Conservation (phyloP, 2,888 invertebrate genomes). For the Napeogenes sylphis region DNA sequence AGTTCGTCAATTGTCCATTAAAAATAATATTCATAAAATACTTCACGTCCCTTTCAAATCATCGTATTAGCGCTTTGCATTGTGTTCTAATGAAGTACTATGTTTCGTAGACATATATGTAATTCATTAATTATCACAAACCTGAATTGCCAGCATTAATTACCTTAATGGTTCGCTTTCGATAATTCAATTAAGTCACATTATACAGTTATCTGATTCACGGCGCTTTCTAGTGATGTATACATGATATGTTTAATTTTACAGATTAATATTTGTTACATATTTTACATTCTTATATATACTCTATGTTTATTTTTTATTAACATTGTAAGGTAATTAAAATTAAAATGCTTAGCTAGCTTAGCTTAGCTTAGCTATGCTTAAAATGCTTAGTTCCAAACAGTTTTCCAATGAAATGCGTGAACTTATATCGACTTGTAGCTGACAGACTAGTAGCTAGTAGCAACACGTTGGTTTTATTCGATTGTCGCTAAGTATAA, state of each 20-base stretch:
- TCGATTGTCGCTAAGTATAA: too few relatives aligned
- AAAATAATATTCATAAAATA: too few relatives aligned
- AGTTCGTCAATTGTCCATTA: too few relatives aligned
- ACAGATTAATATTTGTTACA: neutral
- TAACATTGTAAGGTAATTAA: too few relatives aligned
- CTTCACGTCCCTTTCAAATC: neutral
- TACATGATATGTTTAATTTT: neutral
- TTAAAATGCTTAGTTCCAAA: too few relatives aligned
- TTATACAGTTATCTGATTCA: conserved; percentile 4
- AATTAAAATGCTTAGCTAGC: too few relatives aligned
- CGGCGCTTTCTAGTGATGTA: neutral
- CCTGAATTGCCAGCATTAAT: neutral
- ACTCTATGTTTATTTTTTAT: too few relatives aligned
- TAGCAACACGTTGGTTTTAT: too few relatives aligned
- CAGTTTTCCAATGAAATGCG: too few relatives aligned
- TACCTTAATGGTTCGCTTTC: neutral
- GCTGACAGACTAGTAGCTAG: too few relatives aligned
- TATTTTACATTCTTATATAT: neutral
- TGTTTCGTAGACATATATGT: neutral
- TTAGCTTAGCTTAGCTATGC: too few relatives aligned
- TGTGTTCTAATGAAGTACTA: neutral
- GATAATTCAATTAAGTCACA: conserved; percentile 2
- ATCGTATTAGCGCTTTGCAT: neutral
- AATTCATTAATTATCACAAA: neutral
- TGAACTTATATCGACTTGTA: too few relatives aligned